phyloP scores from a whole-genome alignment of 1,140 invertebrate species.

The Halictus rubicundus region DNA sequence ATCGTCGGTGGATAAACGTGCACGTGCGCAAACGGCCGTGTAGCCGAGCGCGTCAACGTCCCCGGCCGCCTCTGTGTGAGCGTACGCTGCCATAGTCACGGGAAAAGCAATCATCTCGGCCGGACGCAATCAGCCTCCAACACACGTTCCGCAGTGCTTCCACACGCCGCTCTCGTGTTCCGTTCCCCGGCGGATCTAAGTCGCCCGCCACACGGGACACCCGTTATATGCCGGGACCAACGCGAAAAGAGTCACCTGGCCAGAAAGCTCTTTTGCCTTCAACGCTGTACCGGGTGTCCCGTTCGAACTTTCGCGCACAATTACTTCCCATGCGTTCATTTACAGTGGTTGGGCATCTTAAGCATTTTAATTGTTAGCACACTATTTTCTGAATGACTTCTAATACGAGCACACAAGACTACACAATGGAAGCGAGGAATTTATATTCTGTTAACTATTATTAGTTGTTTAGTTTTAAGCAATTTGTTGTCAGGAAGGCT shows the following conservation, averaged over 20 bases:
- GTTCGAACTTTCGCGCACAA: no score
- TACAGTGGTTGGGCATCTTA: no score
- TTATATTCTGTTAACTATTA: no score
- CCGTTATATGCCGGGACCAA: slow-evolving; percentile 51
- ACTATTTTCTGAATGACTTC: no score
- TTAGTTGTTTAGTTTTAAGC: no score
- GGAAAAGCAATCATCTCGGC: slow-evolving; percentile 75
- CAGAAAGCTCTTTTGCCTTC: neutral
- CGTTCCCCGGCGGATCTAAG: slow-evolving; percentile 47
- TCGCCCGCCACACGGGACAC: slow-evolving; percentile 55
- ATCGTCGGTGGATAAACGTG: slow-evolving; percentile 63
- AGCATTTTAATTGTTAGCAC: no score
- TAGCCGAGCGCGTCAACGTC: slow-evolving; percentile 30
- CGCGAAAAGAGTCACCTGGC: neutral
- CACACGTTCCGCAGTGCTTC: slow-evolving; percentile 43
- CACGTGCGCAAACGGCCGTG: slow-evolving; percentile 41
- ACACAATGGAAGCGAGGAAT: no score
- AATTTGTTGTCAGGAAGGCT: no score
- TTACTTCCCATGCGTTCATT: no score
- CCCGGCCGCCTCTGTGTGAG: slow-evolving; percentile 18
- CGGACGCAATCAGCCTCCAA: slow-evolving; percentile 71
- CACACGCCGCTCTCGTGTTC: slow-evolving; percentile 27
- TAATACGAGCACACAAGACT: no score
- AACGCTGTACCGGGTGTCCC: no score
- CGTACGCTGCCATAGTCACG: slow-evolving; percentile 61